phyloP scores from a whole-genome alignment of 2,888 invertebrate species.

The Polia nebulosa region DNA sequence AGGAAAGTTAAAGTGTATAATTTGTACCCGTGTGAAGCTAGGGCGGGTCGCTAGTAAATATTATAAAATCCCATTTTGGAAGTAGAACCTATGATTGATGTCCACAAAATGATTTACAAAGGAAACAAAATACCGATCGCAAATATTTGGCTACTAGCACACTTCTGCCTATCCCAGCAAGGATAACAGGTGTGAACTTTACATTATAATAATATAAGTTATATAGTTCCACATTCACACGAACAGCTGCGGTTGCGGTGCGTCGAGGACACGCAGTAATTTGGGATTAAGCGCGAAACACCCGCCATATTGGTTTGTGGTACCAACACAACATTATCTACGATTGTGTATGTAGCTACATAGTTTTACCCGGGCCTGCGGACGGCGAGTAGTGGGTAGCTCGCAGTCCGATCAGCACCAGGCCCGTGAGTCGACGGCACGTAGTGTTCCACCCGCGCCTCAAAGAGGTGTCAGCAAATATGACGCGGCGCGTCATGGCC shows the following conservation, averaged over 20 bases:
- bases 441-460: too few species aligned
- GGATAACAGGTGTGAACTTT: not conserved
- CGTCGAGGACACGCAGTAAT: constrained; percentile 28
- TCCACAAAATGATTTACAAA: not conserved
- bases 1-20: too few species aligned
- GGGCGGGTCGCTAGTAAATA: too few species aligned
- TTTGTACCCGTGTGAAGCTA: too few species aligned
- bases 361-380: too few species aligned
- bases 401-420: too few species aligned
- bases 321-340: not conserved
- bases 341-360: too few species aligned
- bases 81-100: not conserved
- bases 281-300: constrained; percentile 16
- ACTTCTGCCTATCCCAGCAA: not conserved
- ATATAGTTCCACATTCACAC: constrained; percentile 12
- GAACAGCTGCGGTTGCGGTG: constrained; percentile 29
- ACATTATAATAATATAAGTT: not conserved
- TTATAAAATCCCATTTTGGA: not conserved
- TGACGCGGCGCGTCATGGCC: too few species aligned
- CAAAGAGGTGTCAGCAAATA: too few species aligned
- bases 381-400: too few species aligned
- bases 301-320: constrained; percentile 20
- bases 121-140: not conserved
- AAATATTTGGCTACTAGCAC: not conserved
- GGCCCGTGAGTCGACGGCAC: too few species aligned